A percentile compares a stretch with the other conserved stretches of the same genome.
phyloP scores from a whole-genome alignment of 2,113 vertebrate species.

The Piaya cayana region DNA sequence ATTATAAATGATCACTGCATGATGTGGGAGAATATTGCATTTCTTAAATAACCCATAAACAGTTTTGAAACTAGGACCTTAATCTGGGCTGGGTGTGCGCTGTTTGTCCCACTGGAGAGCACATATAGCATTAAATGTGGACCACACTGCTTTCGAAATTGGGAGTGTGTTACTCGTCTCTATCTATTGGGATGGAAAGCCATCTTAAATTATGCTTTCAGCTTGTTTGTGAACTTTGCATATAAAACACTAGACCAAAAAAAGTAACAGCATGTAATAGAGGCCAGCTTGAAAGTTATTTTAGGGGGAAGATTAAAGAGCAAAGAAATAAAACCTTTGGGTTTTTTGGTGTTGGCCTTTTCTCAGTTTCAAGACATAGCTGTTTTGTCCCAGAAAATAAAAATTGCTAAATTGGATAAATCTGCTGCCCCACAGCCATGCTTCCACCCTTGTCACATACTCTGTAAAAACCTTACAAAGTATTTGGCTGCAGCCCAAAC shows the following conservation, averaged over 20 bases:
- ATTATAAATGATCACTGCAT: not conserved
- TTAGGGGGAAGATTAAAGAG: not conserved
- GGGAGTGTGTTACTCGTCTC: not conserved
- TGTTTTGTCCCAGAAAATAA: not conserved
- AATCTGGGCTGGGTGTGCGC: not conserved
- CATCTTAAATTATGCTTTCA: not conserved
- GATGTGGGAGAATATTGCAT: not conserved
- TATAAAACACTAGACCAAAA: not conserved
- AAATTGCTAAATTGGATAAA: not conserved
- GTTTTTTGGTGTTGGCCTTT: not conserved
- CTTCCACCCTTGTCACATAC: not conserved
- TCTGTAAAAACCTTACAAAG: not conserved
- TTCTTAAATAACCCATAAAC: not conserved
- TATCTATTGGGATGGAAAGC: not conserved
- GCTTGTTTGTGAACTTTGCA: not conserved
- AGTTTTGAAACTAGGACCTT: not conserved
- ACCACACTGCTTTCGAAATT: not conserved
- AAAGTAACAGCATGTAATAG: not conserved
- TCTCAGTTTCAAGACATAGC: not conserved
- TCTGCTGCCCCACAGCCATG: not conserved
- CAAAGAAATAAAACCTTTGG: not conserved
- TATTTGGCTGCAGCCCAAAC: not conserved
- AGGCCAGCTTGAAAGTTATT: not conserved
- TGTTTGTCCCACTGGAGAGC: not conserved
- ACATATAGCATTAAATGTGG: not conserved